Conservation (phyloP, 2,113 vertebrate species). For the Serilophus lunatus region DNA sequence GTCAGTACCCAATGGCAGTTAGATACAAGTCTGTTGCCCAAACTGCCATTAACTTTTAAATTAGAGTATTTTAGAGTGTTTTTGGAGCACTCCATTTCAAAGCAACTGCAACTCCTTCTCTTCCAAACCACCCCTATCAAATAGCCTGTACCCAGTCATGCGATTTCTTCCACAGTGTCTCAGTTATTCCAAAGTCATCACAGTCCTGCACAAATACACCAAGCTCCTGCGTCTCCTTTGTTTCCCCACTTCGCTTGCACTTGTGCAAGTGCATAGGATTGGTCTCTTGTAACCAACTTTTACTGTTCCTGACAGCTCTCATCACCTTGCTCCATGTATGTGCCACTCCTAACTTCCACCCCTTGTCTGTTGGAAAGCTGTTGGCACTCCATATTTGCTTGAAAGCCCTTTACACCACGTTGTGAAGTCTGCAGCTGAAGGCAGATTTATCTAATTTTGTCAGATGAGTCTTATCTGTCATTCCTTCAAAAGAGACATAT, state of each 20-base stretch:
- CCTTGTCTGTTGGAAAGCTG: too few species aligned
- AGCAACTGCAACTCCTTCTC: background rate
- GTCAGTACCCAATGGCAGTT: background rate
- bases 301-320: background rate
- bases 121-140: background rate
- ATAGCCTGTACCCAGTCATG: background rate
- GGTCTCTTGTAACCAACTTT: background rate
- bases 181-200: background rate
- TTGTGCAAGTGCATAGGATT: rapidly evolving
- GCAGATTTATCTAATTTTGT: background rate
- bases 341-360: background rate
- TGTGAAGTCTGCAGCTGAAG: background rate
- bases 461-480: background rate
- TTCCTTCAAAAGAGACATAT: background rate
- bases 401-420: background rate
- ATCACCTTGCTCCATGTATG: background rate
- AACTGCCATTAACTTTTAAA: background rate
- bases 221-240: rapidly evolving
- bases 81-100: background rate
- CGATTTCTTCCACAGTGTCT: rapidly evolving
- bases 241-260: background rate
- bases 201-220: background rate
- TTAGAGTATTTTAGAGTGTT: too few species aligned
- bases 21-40: background rate
- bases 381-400: background rate